phyloP scores from a whole-genome alignment of 2,888 invertebrate genomes.

The Parochlus steinenii region DNA sequence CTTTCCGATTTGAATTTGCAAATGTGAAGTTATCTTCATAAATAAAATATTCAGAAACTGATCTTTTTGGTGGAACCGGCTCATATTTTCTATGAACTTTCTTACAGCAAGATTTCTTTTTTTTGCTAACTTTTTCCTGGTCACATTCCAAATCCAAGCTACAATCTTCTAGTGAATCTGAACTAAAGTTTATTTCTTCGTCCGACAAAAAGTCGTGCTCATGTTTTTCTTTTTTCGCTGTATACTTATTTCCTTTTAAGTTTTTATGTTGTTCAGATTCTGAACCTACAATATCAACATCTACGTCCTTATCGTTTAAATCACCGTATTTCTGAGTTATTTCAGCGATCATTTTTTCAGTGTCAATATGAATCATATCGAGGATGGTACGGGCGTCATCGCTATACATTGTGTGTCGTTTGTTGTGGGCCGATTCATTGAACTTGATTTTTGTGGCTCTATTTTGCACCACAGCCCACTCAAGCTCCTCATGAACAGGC shows the following conservation, averaged over 20 bases:
- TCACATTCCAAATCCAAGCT: conserved; percentile 38
- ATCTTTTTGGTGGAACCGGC: conserved; percentile 39
- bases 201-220: conserved; percentile 20
- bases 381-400: conserved; percentile 38
- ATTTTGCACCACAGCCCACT: conserved; percentile 30
- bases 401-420: conserved; percentile 31
- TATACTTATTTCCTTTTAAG: conserved; percentile 16
- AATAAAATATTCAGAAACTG: conserved; percentile 65
- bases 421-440: conserved; percentile 18
- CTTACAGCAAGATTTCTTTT: conserved; percentile 33
- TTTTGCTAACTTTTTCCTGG: conserved; percentile 27
- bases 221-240: conserved; percentile 13
- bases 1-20: conserved; percentile 34
- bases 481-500: conserved; percentile 63
- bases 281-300: conserved; percentile 24
- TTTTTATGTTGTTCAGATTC: conserved; percentile 17
- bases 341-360: conserved; percentile 48
- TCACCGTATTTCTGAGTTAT: conserved; percentile 46
- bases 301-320: conserved; percentile 33
- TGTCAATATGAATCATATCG: conserved; percentile 44
- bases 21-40: conserved; percentile 34
- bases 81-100: conserved; percentile 34
- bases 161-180: conserved; percentile 61
- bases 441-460: conserved; percentile 20
- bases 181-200: conserved; percentile 57